phyloP scores from a whole-genome alignment of 2,113 vertebrate species.

The Chionodraco myersi region DNA sequence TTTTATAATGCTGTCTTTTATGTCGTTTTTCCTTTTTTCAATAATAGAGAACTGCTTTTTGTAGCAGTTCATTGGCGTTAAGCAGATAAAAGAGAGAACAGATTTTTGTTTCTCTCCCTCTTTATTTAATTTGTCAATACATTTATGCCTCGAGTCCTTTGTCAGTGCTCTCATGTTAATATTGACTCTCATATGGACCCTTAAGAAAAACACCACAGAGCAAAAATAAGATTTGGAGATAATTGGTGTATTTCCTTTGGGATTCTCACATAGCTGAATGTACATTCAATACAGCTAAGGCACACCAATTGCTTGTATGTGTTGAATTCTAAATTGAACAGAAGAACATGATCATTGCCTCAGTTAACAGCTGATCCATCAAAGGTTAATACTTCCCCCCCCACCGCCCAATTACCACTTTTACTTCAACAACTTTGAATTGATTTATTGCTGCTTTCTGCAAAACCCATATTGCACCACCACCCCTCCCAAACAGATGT shows the following conservation, averaged over 20 bases:
- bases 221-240: slow-evolving; percentile 24
- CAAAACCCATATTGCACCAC: not conserved
- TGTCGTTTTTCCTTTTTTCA: not conserved
- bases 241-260: slow-evolving; percentile 33
- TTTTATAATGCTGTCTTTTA: not conserved
- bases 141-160: not conserved
- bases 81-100: not conserved
- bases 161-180: not conserved
- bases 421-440: not conserved
- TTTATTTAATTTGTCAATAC: not conserved
- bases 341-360: slow-evolving; percentile 27
- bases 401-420: not conserved
- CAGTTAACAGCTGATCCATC: slow-evolving; percentile 19
- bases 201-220: not conserved
- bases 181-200: not conserved
- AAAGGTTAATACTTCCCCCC: slow-evolving; percentile 9
- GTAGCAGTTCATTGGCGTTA: not conserved
- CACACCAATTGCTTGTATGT: not conserved
- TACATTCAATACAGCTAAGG: not conserved
- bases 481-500: not conserved
- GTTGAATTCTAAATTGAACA: not conserved
- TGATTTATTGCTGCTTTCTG: slow-evolving; percentile 41
- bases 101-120: not conserved
- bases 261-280: slow-evolving; percentile 24
- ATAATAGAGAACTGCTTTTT: not conserved